Base-by-base conservation (phyloP, 2,113 vertebrate genomes). In the Hippocampus abdominalis region DNA sequence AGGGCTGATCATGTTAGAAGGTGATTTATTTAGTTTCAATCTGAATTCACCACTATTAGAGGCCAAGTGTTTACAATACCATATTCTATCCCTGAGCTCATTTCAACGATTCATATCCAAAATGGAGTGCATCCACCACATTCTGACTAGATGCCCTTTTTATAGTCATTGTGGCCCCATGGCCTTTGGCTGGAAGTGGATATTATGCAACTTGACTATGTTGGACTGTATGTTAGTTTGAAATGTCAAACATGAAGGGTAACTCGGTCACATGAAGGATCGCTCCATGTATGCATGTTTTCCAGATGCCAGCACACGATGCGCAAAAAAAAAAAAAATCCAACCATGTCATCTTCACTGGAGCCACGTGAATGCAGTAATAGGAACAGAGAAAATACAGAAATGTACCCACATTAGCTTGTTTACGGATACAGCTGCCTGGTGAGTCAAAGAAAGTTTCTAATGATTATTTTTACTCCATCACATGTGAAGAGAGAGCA, bases 91-190 rank as follows among this genome's bases (percentile, higher is more conserved):
- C 85, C 75, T 51, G 61, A 85, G 82, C 85, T 63, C 13, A n/a
- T 78, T 72, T 56, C 71, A 46, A 68, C 81, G 71, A 81, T 86
- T 81, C 84, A 82, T 84, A 78, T 72, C 84, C 81, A 74, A 79
- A 67, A 29, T 29, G 8, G 74, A 79, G 72, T 70, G 78, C 71
- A 82, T 74, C 75, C 68, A 54, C 29, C 61, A 27, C 80, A 69
- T 80, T 87, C 73, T 70, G 86, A 78, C 69, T 81, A 81, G 83
- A 84, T 89, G 88, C 88, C 90, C 91, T 93, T 92, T 48, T 92
- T 84, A 75, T 84, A 72, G 89, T 92, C 86, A 90, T 85, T 87
- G 84, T 79, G 77, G 82, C 71, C 72, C 62, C 18, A 46, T 72
- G 81, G 89, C 91, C 89, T 82, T 77, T 72, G 85, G 89, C 84